A percentile compares a stretch with the other conserved stretches of the same genome.
Conservation (phyloP, 2,797 vertebrate genomes). For the Podarcis siculus region DNA sequence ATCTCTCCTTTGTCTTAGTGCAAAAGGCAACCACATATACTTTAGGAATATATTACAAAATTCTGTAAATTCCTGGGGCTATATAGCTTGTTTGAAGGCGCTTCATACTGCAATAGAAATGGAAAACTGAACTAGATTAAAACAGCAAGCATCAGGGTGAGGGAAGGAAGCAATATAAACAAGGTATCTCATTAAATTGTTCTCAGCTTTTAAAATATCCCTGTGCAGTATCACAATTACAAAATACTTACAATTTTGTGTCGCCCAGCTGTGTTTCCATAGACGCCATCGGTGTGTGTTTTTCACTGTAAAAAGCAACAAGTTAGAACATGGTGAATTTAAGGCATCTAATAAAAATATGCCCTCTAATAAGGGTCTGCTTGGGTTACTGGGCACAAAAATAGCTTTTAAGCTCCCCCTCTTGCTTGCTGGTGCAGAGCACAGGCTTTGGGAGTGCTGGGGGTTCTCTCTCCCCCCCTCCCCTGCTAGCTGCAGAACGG, state of each 20-base stretch:
- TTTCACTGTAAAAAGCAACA: conserved; percentile 75
- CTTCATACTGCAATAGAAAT: conserved; percentile 9
- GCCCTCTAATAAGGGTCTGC: neutral
- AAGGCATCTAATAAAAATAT: neutral
- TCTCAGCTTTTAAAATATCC: neutral
- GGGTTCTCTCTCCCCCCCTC: too few species aligned
- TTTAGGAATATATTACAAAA: rapidly evolving
- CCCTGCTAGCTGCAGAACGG: too few species aligned
- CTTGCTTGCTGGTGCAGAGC: too few species aligned
- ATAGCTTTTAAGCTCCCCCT: too few species aligned
- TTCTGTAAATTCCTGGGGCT: conserved; percentile 17
- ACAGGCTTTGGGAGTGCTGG: too few species aligned
- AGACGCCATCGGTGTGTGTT: conserved; percentile 64
- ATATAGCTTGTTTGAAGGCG: conserved; percentile 25
- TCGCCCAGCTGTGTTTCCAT: conserved; percentile 70
- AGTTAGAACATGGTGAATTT: neutral
- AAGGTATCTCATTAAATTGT: neutral
- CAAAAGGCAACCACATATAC: conserved; percentile 37
- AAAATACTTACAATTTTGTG: conserved; percentile 78
- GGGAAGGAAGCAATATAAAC: neutral
- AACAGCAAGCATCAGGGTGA: neutral
- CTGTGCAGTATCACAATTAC: neutral
- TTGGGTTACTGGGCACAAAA: too few species aligned
- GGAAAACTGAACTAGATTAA: neutral
- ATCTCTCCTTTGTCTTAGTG: neutral